These are phyloP conservation scores for Periophthalmus modestus DNA, from an alignment of 2,113 vertebrate genomes.

Conservation along the genomic window DNA sequence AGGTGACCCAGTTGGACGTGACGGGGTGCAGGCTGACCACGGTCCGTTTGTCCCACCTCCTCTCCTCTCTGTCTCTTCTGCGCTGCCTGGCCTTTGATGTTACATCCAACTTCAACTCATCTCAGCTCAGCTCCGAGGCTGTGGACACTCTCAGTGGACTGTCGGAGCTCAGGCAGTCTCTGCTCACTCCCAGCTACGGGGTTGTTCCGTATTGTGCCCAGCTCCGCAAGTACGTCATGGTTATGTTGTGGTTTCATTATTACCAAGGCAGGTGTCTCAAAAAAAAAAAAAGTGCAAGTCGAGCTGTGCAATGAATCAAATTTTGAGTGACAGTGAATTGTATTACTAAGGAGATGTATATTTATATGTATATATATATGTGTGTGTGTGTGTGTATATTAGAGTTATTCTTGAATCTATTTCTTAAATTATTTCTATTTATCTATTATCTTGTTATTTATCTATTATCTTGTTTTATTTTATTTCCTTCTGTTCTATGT, in stretches of 20 bases:
- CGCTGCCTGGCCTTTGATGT: constrained; percentile 90
- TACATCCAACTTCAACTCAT: constrained; percentile 83
- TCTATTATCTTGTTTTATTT: no score
- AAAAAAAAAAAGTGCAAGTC: no score
- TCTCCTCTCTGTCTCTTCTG: constrained; percentile 83
- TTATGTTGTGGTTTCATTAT: not conserved
- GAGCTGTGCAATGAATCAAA: no score
- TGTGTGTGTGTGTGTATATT: no score
- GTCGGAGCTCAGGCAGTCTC: constrained; percentile 89
- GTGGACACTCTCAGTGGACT: constrained; percentile 87
- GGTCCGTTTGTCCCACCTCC: constrained; percentile 86
- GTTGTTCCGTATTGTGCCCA: constrained; percentile 93
- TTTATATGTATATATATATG: no score
- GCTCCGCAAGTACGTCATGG: constrained; percentile 82
- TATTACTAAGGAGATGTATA: no score
- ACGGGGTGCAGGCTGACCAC: constrained; percentile 89
- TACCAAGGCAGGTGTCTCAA: no score
- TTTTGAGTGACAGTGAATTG: no score
- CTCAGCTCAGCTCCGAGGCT: constrained; percentile 87
- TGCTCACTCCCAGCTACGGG: constrained; percentile 89
- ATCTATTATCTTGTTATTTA: no score
- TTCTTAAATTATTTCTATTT: no score
- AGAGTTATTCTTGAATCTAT: no score
- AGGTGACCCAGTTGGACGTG: constrained; percentile 87
- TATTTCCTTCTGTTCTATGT: no score